A percentile compares a stretch with the other conserved stretches of the same genome.
Evolutionary conservation across 1,140 invertebrate genomes (phyloP).

Genomic region (Frieseomelitta varia): DNA sequence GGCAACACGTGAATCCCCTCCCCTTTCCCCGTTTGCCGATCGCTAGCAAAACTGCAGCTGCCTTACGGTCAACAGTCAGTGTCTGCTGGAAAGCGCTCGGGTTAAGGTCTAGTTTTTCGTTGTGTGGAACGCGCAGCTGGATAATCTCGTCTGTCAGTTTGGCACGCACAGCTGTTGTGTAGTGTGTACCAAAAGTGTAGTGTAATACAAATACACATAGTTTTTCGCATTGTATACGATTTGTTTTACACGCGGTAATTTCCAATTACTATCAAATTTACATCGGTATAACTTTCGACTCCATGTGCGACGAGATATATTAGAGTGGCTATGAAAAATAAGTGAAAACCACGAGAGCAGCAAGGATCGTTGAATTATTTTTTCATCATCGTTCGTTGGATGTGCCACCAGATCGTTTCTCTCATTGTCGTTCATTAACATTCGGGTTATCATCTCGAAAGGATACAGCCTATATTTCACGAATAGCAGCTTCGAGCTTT

Average conservation of each 20-base stretch:
- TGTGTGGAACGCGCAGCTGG: not conserved
- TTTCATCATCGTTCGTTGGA: not conserved
- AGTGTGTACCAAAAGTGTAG: not conserved
- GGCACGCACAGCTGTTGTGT: slow-evolving; percentile 62
- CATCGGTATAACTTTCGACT: not conserved
- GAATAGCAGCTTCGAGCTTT: not conserved
- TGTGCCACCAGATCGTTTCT: not conserved
- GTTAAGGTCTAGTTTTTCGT: no score
- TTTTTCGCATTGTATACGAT: not conserved
- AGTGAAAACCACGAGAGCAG: slow-evolving; percentile 3
- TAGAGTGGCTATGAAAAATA: not conserved
- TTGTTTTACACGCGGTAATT: slow-evolving; percentile 4
- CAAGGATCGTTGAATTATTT: not conserved
- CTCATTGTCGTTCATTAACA: not conserved
- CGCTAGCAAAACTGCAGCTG: no score
- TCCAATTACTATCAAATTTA: not conserved
- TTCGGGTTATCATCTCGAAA: not conserved
- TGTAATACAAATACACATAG: not conserved
- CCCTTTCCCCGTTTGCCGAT: no score
- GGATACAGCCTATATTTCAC: not conserved
- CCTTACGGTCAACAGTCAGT: no score
- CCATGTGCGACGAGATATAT: not conserved
- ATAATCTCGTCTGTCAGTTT: slow-evolving; percentile 59
- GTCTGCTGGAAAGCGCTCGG: not conserved
- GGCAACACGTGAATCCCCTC: not conserved